Evolutionary conservation across 2,797 vertebrate genomes (phyloP), one percentile per base, ranked within the genome.

Genomic region (Clamator glandarius): DNA sequence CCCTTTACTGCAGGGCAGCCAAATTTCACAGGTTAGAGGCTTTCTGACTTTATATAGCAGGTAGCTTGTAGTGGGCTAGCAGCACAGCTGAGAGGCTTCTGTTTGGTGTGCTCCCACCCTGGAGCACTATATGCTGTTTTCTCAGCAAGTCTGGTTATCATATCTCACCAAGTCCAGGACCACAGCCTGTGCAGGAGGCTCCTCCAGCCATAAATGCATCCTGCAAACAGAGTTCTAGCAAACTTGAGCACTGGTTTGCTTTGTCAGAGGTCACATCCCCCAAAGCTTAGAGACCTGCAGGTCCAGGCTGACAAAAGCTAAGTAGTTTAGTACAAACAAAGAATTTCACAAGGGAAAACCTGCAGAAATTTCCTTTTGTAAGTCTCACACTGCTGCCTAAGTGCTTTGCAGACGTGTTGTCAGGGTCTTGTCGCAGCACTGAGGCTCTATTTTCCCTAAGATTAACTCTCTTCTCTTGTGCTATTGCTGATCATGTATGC

Each of bases 331-430:
- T 46, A 25, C 54, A 48, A 72, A 33, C 7, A 57, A 14, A 89
- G 61, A 35, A 58, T 82, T 92, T 73, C 44, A 16, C 2, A 2
- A 54, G 29, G 24, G 6, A 24, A 48, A 48, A 63, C 29, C 3
- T 29, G 6, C 41, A n/a, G 77, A 26, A 50, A n/a, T n/a, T 36
- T 61, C 10, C 52, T 68, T 23, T 87, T 31, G 31, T 11, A 26
- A 33, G 55, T 33, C 31, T 72, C 35, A 3, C 11, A 1, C 7
- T 8, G 1, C n/a, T 62, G 33, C 67, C 77, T 31, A 14, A 67
- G 3, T 3, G 5, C 70, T 70, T 36, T 67, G 51, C 31, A 28
- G 72, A 20, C 0, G 0, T 51, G 64, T 35, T 52, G 41, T 39
- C 48, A 8, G 35, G 39, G 23, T 79, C 52, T 64, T 16, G 64